Percentiles rank a stretch among this genome's conserved stretches.
phyloP scores from a whole-genome alignment of 2,113 vertebrate genomes.

The Cheirogaleus medius region DNA sequence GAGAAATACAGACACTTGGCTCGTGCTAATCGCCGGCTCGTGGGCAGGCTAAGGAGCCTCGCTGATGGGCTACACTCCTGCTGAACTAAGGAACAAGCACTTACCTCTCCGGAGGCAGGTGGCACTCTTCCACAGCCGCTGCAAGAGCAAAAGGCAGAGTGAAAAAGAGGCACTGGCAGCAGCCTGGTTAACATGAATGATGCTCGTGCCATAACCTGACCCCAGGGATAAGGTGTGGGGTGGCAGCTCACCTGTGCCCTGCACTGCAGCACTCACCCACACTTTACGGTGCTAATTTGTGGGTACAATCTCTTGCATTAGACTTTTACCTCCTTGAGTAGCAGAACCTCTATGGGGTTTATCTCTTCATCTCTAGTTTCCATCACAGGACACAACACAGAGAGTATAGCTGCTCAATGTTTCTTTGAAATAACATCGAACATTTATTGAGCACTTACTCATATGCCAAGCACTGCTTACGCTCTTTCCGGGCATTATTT shows the following conservation, averaged over 20 bases:
- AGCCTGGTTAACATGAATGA: not conserved
- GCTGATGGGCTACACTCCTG: fast-evolving
- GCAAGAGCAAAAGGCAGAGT: conserved; percentile 59
- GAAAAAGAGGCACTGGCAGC: not conserved
- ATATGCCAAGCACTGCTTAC: too few species aligned
- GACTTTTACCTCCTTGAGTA: not conserved
- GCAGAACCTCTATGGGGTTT: not conserved
- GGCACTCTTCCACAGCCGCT: conserved; percentile 72
- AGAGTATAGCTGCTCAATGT: not conserved
- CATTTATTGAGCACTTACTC: not conserved
- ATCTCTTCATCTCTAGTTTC: not conserved
- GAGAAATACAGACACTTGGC: not conserved
- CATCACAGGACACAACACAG: not conserved
- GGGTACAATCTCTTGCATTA: not conserved
- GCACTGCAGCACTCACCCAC: fast-evolving
- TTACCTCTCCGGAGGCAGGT: conserved; percentile 76
- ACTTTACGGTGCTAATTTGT: not conserved
- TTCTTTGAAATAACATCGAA: not conserved
- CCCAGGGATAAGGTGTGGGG: not conserved
- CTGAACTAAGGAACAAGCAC: not conserved
- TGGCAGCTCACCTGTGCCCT: not conserved
- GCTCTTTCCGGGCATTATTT: not conserved
- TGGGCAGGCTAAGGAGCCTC: fast-evolving
- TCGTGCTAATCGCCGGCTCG: not conserved
- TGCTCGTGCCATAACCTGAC: not conserved